Evolutionary conservation across 1,140 invertebrate species (phyloP).

Genomic region (Bradysia coprophila): DNA sequence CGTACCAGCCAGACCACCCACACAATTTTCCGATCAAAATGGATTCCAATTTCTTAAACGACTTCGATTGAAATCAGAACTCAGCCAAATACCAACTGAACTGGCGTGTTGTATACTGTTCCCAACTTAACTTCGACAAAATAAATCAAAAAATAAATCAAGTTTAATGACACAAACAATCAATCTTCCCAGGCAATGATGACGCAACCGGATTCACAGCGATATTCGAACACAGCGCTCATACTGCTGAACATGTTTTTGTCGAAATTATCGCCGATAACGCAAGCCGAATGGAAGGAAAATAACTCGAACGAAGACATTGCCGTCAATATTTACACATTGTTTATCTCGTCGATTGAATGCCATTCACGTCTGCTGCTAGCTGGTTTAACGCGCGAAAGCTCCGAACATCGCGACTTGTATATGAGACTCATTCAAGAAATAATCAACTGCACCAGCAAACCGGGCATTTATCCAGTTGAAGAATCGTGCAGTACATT

Average conservation of each 20-base stretch:
- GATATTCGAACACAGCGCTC: conserved; percentile 28
- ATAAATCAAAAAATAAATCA: too few relatives aligned
- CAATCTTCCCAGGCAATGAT: conserved; percentile 30
- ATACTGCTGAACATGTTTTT: conserved; percentile 27
- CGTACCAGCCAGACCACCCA: too few relatives aligned
- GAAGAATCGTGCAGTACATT: conserved; percentile 69
- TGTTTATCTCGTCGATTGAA: conserved; percentile 43
- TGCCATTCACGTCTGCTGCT: conserved; percentile 41
- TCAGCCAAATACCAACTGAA: too few relatives aligned
- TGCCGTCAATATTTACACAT: conserved; percentile 33
- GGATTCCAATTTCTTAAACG: too few relatives aligned
- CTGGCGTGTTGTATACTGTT: too few relatives aligned
- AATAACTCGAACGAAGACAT: conserved; percentile 27
- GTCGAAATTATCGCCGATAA: conserved; percentile 16
- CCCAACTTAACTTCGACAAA: too few relatives aligned
- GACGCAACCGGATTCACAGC: conserved; percentile 32
- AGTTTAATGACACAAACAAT: too few relatives aligned
- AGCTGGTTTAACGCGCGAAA: conserved; percentile 25
- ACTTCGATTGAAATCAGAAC: too few relatives aligned
- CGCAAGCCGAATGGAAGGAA: conserved; percentile 20
- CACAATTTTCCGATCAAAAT: too few relatives aligned
- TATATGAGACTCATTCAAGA: conserved; percentile 27
- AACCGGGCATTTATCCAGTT: conserved; percentile 63
- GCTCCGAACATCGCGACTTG: conserved; percentile 21
- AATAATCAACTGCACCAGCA: conserved; percentile 50